Evolutionary conservation across 2,888 invertebrate genomes (phyloP).

Genomic region (Ferdinandea cuprea): DNA sequence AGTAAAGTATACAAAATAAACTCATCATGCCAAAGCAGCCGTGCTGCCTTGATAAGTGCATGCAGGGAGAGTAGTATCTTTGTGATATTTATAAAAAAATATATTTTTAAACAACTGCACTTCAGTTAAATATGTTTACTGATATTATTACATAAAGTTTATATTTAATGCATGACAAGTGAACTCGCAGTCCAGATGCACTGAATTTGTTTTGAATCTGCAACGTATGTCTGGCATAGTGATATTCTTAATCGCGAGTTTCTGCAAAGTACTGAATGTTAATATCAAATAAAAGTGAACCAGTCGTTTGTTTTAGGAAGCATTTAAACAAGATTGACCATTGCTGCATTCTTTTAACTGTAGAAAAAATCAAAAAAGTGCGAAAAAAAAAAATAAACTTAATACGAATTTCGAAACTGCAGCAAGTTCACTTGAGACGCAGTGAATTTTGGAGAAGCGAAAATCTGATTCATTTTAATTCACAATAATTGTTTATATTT

Average conservation of each 20-base stretch:
- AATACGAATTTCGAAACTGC: slow-evolving; percentile 64
- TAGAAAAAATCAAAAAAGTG: slow-evolving; percentile 25
- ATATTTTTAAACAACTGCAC: neutral
- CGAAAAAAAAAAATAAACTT: slow-evolving; percentile 37
- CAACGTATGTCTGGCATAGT: slow-evolving; percentile 33
- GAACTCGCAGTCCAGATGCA: slow-evolving; percentile 11
- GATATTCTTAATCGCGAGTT: neutral
- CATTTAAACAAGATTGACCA: slow-evolving; percentile 1
- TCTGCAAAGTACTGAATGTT: neutral
- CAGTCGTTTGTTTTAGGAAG: neutral
- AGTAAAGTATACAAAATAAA: neutral
- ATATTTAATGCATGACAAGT: slow-evolving; percentile 5
- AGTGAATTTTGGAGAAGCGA: slow-evolving; percentile 31
- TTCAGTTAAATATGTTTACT: neutral
- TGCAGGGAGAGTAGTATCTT: neutral
- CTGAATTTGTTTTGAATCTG: slow-evolving; percentile 63
- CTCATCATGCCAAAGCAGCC: neutral
- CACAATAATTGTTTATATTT: slow-evolving; percentile 15
- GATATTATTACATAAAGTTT: neutral
- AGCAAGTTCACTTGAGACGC: slow-evolving; percentile 40
- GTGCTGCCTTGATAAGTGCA: slow-evolving; percentile 17
- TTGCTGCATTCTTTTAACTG: neutral
- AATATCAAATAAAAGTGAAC: neutral
- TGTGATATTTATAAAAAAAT: slow-evolving; percentile 2
- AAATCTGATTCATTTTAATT: slow-evolving; percentile 24